Evolutionary conservation across 2,888 invertebrate species (phyloP).

Genomic region (Neria commutata): DNA sequence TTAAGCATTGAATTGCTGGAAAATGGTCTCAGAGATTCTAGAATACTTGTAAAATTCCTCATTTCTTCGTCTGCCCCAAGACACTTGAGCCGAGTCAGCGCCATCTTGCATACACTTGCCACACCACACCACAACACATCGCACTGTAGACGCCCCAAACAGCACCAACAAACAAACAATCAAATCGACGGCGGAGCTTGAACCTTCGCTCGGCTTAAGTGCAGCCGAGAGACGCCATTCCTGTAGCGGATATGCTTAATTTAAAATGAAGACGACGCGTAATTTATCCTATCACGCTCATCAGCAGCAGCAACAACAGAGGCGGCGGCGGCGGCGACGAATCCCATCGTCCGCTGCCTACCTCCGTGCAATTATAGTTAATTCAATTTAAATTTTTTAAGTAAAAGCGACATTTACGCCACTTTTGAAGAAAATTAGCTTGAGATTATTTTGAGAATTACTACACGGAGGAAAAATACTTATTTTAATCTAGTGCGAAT

Average conservation of each 20-base stretch:
- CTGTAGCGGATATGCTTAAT: conserved; percentile 55
- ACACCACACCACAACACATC: background rate
- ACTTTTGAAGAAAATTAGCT: background rate
- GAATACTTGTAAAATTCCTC: no score
- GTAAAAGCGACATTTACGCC: background rate
- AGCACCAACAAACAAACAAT: no score
- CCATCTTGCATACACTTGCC: background rate
- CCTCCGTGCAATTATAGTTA: background rate
- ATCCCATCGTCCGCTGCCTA: no score
- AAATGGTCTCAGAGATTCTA: no score
- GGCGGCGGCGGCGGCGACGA: no score
- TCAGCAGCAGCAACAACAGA: background rate
- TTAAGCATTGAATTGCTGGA: no score
- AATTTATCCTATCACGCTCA: background rate
- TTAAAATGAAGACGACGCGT: conserved; percentile 36
- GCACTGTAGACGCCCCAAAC: no score
- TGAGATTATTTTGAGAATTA: background rate
- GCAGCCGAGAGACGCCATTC: conserved; percentile 54
- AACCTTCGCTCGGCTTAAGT: no score
- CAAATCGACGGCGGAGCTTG: background rate
- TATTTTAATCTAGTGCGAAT: no score
- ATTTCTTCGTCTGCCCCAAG: no score
- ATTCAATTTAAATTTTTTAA: conserved; percentile 3
- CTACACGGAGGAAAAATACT: background rate
- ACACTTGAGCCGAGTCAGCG: no score